Evolutionary conservation across 2,888 invertebrate genomes (phyloP).

Genomic region (Eristalis arbustorum): DNA sequence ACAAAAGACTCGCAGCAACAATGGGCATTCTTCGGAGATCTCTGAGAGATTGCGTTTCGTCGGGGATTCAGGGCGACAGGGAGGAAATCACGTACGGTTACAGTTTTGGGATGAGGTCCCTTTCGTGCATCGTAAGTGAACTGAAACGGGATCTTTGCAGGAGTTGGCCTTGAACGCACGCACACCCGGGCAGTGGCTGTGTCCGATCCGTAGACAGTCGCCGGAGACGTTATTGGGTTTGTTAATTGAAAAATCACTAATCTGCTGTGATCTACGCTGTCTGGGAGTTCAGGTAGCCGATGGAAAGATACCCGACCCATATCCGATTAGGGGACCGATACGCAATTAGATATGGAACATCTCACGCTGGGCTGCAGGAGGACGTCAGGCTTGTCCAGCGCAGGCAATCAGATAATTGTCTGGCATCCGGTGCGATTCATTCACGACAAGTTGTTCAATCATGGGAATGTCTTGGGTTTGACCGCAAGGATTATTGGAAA

Average conservation of each 20-base stretch:
- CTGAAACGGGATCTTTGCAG: neutral
- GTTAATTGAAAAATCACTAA: neutral
- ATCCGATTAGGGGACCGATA: neutral
- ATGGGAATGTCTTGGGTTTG: neutral
- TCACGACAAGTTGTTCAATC: neutral
- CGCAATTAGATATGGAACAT: neutral
- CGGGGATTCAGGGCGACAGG: neutral
- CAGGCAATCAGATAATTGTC: neutral
- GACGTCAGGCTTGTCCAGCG: neutral
- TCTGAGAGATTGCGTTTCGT: neutral
- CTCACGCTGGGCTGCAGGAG: neutral
- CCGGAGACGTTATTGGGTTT: neutral
- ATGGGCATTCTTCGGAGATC: constrained; percentile 21
- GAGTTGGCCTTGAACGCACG: neutral
- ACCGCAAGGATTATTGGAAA: neutral
- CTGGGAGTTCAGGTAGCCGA: neutral
- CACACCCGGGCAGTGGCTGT: neutral
- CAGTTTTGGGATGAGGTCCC: neutral
- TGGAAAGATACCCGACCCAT: neutral
- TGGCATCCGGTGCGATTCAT: neutral
- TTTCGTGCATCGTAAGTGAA: neutral
- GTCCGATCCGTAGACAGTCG: neutral
- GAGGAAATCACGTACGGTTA: neutral
- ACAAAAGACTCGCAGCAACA: constrained; percentile 34
- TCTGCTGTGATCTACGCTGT: neutral